These are phyloP conservation scores for Drosophila varians DNA, from an alignment of 1,140 invertebrate species.

Conservation along the genomic window DNA sequence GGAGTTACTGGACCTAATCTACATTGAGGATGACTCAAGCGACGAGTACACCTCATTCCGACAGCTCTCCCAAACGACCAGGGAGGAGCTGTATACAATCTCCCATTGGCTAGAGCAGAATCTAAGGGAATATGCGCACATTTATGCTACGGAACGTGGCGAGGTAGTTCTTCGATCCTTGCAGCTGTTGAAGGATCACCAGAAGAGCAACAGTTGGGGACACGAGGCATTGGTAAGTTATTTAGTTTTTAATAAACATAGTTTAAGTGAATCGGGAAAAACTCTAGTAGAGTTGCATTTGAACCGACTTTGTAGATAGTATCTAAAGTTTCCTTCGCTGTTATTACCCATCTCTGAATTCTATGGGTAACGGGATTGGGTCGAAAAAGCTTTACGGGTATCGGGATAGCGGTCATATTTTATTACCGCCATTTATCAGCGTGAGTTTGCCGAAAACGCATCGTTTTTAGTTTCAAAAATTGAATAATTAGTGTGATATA, in stretches of 20 bases:
- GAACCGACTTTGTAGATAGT: background rate
- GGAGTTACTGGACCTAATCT: constrained; percentile 92
- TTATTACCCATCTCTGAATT: constrained; percentile 1
- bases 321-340: background rate
- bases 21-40: constrained; percentile 91
- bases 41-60: constrained; percentile 84
- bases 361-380: constrained; percentile 7
- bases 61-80: constrained; percentile 75
- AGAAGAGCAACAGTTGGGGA: constrained; percentile 89
- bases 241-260: background rate
- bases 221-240: constrained; percentile 84
- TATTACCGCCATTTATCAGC: constrained; percentile 27
- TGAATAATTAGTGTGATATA: constrained; percentile 8
- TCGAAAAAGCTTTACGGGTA: constrained; percentile 15
- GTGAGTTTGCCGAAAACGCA: constrained; percentile 11
- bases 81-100: constrained; percentile 90
- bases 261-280: background rate
- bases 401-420: background rate
- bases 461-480: constrained; percentile 1
- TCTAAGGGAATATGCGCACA: constrained; percentile 90
- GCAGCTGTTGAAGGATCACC: constrained; percentile 91
- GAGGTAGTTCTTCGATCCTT: constrained; percentile 90
- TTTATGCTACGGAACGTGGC: constrained; percentile 91
- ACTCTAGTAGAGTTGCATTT: background rate
- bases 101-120: constrained; percentile 94